phyloP scores from a whole-genome alignment of 2,797 vertebrate species.

The Aldrovandia affinis region DNA sequence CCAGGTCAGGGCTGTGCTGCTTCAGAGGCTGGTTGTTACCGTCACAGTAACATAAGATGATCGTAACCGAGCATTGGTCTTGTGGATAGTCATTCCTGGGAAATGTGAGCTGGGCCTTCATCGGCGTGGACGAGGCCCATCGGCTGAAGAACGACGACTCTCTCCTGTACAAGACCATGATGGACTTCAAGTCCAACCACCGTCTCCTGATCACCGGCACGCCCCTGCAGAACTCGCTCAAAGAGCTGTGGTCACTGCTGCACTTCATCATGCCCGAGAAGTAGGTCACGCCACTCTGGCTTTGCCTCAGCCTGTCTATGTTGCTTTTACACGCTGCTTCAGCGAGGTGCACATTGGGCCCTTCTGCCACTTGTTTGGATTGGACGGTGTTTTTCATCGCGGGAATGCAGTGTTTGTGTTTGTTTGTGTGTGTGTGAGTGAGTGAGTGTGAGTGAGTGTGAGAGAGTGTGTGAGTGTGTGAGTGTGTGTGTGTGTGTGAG shows the following conservation, averaged over 20 bases:
- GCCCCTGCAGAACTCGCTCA: slow-evolving; percentile 96
- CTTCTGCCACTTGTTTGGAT: not conserved
- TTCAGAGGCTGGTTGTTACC: too few species aligned
- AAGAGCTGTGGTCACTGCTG: slow-evolving; percentile 96
- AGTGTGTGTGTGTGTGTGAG: too few species aligned
- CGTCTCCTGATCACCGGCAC: slow-evolving; percentile 98
- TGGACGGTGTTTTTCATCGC: not conserved
- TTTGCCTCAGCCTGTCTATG: not conserved
- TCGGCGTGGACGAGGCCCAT: slow-evolving; percentile 98
- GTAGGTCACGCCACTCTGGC: slow-evolving; percentile 70
- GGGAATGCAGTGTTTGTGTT: too few species aligned
- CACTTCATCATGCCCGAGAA: slow-evolving; percentile 99
- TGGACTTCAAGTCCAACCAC: slow-evolving; percentile 97
- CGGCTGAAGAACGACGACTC: slow-evolving; percentile 97
- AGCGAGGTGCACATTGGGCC: too few species aligned
- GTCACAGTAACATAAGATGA: not conserved
- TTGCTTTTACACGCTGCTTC: too few species aligned
- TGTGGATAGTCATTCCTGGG: slow-evolving; percentile 90
- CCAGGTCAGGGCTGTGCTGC: not conserved
- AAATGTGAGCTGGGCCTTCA: slow-evolving; percentile 90
- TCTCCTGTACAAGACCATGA: slow-evolving; percentile 97
- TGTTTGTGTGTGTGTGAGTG: too few species aligned
- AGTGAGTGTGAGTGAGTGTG: too few species aligned
- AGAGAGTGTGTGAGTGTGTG: too few species aligned
- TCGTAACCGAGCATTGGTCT: not conserved